Percentiles rank a stretch among this genome's conserved stretches.
These are phyloP conservation scores for Helicoverpa assulta DNA, from an alignment of 2,888 invertebrate genomes.

Conservation along the genomic window DNA sequence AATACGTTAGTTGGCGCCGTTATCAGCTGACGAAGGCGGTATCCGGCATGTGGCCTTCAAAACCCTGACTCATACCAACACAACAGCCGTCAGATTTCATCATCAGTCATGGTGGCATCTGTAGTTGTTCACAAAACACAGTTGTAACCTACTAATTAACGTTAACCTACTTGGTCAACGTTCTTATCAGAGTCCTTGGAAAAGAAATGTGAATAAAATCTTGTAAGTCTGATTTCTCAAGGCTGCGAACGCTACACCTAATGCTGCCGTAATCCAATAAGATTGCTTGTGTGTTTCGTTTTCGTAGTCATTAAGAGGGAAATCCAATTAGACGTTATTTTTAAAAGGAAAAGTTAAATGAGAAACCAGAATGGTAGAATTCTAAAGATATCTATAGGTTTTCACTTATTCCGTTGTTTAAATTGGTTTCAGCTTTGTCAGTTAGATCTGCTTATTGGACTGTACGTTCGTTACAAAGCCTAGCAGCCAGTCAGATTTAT, in stretches of 20 bases:
- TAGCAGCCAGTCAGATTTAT: no score
- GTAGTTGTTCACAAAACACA: slow-evolving; percentile 59
- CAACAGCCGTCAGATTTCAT: slow-evolving; percentile 72
- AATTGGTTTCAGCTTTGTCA: no score
- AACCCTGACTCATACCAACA: slow-evolving; percentile 76
- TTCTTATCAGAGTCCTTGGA: slow-evolving; percentile 19
- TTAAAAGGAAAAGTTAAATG: neutral
- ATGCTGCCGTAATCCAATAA: slow-evolving; percentile 28
- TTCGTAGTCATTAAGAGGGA: slow-evolving; percentile 12
- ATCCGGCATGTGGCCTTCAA: slow-evolving; percentile 79
- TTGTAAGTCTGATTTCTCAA: slow-evolving; percentile 19
- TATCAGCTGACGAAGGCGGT: slow-evolving; percentile 78
- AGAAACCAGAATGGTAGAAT: neutral
- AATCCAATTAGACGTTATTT: slow-evolving; percentile 1
- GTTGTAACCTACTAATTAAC: slow-evolving; percentile 55
- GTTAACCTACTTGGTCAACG: slow-evolving; percentile 32
- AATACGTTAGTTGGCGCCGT: slow-evolving; percentile 64
- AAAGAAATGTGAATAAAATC: slow-evolving; percentile 28
- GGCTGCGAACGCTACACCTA: slow-evolving; percentile 2
- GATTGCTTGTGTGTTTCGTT: slow-evolving; percentile 13
- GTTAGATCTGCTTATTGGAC: no score
- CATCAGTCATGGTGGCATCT: slow-evolving; percentile 70
- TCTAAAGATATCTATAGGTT: neutral
- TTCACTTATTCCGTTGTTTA: neutral
- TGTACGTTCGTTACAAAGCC: no score